phyloP scores from a whole-genome alignment of 2,797 vertebrate species.

The Dendrocincla tyrannina region DNA sequence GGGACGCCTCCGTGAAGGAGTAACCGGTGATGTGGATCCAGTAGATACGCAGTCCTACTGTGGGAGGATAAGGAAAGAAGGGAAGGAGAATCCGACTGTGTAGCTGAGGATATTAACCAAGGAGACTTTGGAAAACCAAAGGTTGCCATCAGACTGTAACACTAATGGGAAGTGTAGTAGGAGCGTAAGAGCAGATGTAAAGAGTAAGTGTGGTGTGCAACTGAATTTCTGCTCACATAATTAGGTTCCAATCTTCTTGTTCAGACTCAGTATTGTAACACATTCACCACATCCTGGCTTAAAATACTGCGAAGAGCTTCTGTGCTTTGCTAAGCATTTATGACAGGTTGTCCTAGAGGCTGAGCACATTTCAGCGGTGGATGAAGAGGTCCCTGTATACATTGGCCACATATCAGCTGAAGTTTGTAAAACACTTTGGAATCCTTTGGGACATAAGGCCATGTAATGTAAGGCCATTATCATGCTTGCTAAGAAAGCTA shows the following conservation, averaged over 20 bases:
- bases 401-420: not conserved
- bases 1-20: rapidly evolving
- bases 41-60: not conserved
- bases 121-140: not conserved
- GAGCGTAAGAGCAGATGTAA: not conserved
- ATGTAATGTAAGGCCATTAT: slow-evolving; percentile 22
- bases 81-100: not conserved
- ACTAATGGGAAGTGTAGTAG: not conserved
- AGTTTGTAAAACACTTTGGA: not conserved
- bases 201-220: not conserved
- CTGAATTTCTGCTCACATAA: not conserved
- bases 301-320: not conserved
- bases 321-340: slow-evolving; percentile 4
- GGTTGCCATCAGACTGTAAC: not conserved
- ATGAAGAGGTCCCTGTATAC: not conserved
- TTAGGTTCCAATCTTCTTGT: not conserved
- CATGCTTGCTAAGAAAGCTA: slow-evolving; percentile 48
- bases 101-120: not conserved
- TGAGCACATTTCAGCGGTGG: not conserved
- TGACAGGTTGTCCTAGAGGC: not conserved
- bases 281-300: not conserved
- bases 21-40: not conserved
- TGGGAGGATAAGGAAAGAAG: not conserved
- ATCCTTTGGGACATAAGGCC: slow-evolving; percentile 7
- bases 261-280: not conserved